Base-by-base conservation (phyloP, 2,797 vertebrate species). In the Cygnus olor region DNA sequence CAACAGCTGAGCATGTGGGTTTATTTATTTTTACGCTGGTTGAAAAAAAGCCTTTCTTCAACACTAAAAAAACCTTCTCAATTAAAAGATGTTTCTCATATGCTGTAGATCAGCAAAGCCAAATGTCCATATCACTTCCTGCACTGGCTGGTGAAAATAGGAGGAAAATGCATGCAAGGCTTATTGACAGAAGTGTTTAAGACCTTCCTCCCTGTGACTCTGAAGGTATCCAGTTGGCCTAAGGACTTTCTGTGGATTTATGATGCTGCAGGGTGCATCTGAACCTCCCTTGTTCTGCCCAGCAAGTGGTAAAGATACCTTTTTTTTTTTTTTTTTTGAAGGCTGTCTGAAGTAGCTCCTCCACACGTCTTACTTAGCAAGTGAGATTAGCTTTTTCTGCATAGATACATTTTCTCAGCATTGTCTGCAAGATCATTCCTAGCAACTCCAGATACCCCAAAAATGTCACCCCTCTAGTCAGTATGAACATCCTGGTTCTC, bases 41-140 rank as follows among this genome's bases (percentile, higher is more conserved):
- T 69, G 57, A 87, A 85, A 96, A 94, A 71, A 94, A 71, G 18
- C 14, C 16, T 63, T 80, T 91, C 73, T 78, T 65, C 49, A 88
- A 69, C 28, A n/a, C 66, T 64, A 45, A 84, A 90, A 64, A 68
- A 36, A 44, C 21, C 36, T 85, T 91, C 53, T 89, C 64, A 71
- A 74, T 61, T 71, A 87, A 86, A 94, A 90, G 53, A 77, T 38
- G 20, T 74, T 83, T 90, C 72, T 96, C 57, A 54, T 74, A 69
- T 51, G 74, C 22, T 78, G 60, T 51, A 84, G 53, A 79, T 66
- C 14, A 45, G 66, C 47, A 94, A 91, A 96, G 66, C 54, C 51
- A 72, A 88, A 78, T 14, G 57, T 61, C 65, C 88, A 38, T 61
- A 57, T 54, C 40, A 70, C 16, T 80, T 95, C 65, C 38, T 3